Evolutionary conservation across 2,113 vertebrate species (phyloP), one percentile per base, ranked within the genome.

Genomic region (Tychaedon coryphoeus): DNA sequence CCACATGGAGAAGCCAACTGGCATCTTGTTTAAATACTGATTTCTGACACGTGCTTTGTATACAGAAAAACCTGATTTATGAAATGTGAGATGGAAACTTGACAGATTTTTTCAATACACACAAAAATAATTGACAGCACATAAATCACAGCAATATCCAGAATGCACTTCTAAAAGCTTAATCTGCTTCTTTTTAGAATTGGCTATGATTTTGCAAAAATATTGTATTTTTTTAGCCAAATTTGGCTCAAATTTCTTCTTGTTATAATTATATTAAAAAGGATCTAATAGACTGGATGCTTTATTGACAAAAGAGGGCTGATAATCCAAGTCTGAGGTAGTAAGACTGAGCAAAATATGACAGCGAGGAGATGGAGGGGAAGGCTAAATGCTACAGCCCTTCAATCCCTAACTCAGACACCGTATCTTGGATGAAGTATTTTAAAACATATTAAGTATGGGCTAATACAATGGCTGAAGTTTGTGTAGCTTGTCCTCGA

Each of bases 1-100:
- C 94, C 92, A 84, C 94, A 86, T 60, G 92, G 92, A 96, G 94
- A 97, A 96, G 90, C 93, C 92, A 95, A 96, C 97, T 97, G 96
- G 88, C 92, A 83, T 47, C 62, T 81, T 93, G 94, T 87, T 97
- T 80, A 95, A 76, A 95, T 65, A 79, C 45, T 89, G 56, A 95
- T 92, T 95, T 81, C 90, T 87, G 95, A 81, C 94, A 91, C 71
- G 90, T 84, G 96, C 93, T 96, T 86, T 57, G 76, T 80, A 78
- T 89, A 92, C 86, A 91, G 43, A 86, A 95, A 91, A 79, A 48
- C 65, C 72, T 92, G 73, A 93, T 95, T 92, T 90, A 82, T 88
- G 95, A 96, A 93, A 90, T 89, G 78, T 3, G 28, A 95, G 95
- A 86, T 14, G 58, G 93, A 91, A 90, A 78, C 50, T 90, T 96